Evolutionary conservation across 2,888 invertebrate genomes (phyloP), one percentile per base, ranked within the genome.

Genomic region (Dicyrtomina minuta): DNA sequence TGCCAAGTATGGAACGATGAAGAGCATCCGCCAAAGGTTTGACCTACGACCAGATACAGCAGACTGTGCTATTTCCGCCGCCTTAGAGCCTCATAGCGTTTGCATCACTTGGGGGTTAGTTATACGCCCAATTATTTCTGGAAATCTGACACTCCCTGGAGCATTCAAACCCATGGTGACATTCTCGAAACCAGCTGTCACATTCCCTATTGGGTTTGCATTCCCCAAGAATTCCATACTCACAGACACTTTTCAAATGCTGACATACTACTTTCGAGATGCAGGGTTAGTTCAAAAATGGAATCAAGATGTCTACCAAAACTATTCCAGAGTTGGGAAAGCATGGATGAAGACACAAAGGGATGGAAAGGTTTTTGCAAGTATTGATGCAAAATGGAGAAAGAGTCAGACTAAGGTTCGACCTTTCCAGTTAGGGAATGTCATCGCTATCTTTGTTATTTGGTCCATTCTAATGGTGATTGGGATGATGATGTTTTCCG

Each of bases 221-320:
- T 64, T 64, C 41, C 17, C 33, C 1, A 64, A 53, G 41, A 53
- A 53, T 13, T 64, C 64, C 20, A 53, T 51, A 12, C 53, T 53
- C 2, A 51, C 64, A 4, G 53, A 53, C 10, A 53, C 39, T 5
- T 53, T 64, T 51, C n/a, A 20, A 13, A 26, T 17, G 20, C 3
- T 22, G 0, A 27, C 26, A 12, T 8, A 6, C 2, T 41, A 26
- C 22, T 41, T 27, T 5, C 26, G 64, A 22, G 51, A 49, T 22
- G 17, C 22, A 5, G 64, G 53, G 2, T 12, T 64, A n/a, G 51
- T 64, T 17, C 41, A 33, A 15, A 51, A 41, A 20, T 64, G 27
- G 53, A 53, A 64, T 51, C 39, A 64, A 53, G 41, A 53, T 10
- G 53, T 53, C 12, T 64, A 53, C n/a, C 6, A 17, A 13, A 39